Conservation (phyloP, 1,140 invertebrate genomes). For the Agraylea sexmaculata region DNA sequence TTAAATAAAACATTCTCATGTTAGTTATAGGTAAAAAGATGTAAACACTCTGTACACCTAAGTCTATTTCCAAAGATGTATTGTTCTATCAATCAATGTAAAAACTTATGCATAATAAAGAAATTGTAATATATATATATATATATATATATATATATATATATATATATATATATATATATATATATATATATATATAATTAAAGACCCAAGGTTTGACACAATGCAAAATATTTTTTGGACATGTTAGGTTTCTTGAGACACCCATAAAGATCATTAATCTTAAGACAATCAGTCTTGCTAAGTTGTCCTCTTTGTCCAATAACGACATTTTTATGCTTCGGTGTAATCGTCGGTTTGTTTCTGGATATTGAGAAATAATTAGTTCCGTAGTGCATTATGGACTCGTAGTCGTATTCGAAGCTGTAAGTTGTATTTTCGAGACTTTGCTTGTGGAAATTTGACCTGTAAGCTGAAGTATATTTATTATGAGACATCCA, state of each 20-base stretch:
- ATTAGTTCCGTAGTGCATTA: conserved; percentile 60
- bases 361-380: conserved; percentile 41
- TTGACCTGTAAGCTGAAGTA: conserved; percentile 41
- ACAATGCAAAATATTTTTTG: conserved; percentile 50
- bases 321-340: conserved; percentile 36
- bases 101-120: too few relatives aligned
- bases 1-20: too few relatives aligned
- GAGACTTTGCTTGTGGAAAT: conserved; percentile 50
- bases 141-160: too few relatives aligned
- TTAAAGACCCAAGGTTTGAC: conserved; percentile 45
- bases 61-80: too few relatives aligned
- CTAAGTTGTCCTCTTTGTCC: conserved; percentile 50
- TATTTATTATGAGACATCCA: conserved; percentile 9
- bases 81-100: too few relatives aligned
- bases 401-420: conserved; percentile 60
- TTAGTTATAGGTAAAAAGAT: too few relatives aligned
- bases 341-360: conserved; percentile 50
- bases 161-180: too few relatives aligned
- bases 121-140: too few relatives aligned
- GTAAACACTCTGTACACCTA: too few relatives aligned
- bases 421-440: conserved; percentile 50
- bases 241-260: conserved; percentile 38
- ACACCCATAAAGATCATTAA: conserved; percentile 59
- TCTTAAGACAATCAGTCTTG: conserved; percentile 56
- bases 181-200: conserved; percentile 2